These are phyloP conservation scores for Folsomia manolachei DNA, from an alignment of 2,888 invertebrate genomes.

Conservation along the genomic window DNA sequence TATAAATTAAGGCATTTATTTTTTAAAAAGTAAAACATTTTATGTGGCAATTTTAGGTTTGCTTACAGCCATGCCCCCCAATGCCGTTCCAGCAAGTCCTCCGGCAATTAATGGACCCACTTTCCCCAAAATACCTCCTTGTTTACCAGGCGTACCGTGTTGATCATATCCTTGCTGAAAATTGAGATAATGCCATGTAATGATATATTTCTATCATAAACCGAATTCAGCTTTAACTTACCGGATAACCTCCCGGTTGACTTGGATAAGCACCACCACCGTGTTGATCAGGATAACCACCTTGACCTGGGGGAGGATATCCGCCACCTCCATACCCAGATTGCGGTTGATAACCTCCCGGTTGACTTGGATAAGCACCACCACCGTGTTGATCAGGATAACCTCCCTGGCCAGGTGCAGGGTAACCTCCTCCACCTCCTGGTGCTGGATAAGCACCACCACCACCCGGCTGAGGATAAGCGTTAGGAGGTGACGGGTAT, in stretches of 20 bases:
- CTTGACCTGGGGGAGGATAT: slow-evolving; percentile 20
- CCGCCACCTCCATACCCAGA: slow-evolving; percentile 22
- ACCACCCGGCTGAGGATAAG: neutral
- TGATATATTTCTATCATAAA: no score
- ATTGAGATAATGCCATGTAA: no score
- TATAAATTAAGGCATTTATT: neutral
- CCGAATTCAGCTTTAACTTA: neutral
- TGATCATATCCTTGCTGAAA: slow-evolving; percentile 21
- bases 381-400: neutral
- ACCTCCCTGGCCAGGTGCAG: slow-evolving; percentile 11
- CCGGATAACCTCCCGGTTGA: neutral
- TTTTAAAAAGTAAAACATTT: neutral
- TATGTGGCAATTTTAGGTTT: neutral
- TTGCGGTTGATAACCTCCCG: slow-evolving; percentile 3
- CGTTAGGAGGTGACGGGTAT: slow-evolving; percentile 8
- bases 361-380: slow-evolving; percentile 22
- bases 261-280: slow-evolving; percentile 13
- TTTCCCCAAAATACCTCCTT: slow-evolving; percentile 35
- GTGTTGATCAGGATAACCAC: slow-evolving; percentile 14
- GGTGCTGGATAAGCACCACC: slow-evolving; percentile 5
- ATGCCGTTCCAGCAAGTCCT: slow-evolving; percentile 44
- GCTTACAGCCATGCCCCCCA: slow-evolving; percentile 42
- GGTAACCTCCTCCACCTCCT: neutral
- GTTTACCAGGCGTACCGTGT: neutral
- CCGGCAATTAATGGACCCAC: slow-evolving; percentile 42